Evolutionary conservation across 1,140 invertebrate genomes (phyloP).

Genomic region (Bursaphelenchus mucronatus): DNA sequence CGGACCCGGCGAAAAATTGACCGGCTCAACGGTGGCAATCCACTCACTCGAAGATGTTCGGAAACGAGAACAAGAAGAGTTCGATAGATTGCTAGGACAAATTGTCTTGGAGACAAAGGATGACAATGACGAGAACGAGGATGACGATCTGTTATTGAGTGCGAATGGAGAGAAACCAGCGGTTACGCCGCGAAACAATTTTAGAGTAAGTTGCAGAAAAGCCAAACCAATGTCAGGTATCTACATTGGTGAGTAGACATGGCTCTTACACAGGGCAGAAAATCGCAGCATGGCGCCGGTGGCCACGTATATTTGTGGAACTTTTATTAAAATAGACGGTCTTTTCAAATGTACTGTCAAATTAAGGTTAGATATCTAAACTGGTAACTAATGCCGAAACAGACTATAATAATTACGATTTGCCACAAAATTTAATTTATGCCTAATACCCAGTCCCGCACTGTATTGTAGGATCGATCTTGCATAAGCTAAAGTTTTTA

Average conservation of each 20-base stretch:
- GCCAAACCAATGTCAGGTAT: not conserved
- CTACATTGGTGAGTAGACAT: not conserved
- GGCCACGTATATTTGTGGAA: no score
- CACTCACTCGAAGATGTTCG: constrained; percentile 59
- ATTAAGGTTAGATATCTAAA: not conserved
- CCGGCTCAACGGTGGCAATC: not conserved
- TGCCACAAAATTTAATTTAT: no score
- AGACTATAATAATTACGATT: no score
- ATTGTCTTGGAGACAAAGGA: constrained; percentile 6
- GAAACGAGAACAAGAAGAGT: constrained; percentile 34
- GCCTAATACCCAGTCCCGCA: no score
- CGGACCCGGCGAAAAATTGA: not conserved
- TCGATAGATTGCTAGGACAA: constrained; percentile 26
- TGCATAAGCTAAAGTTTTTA: no score
- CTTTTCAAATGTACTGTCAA: not conserved
- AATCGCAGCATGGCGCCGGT: no score
- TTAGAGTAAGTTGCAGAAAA: not conserved
- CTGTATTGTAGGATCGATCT: no score
- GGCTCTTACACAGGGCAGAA: no score
- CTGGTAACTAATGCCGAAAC: no score
- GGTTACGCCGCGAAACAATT: not conserved
- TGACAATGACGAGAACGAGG: constrained; percentile 25
- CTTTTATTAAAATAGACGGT: not conserved
- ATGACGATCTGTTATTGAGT: constrained; percentile 21
- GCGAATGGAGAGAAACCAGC: not conserved